Evolutionary conservation across 2,888 invertebrate species (phyloP).

Genomic region (Cartodere bifasciata): DNA sequence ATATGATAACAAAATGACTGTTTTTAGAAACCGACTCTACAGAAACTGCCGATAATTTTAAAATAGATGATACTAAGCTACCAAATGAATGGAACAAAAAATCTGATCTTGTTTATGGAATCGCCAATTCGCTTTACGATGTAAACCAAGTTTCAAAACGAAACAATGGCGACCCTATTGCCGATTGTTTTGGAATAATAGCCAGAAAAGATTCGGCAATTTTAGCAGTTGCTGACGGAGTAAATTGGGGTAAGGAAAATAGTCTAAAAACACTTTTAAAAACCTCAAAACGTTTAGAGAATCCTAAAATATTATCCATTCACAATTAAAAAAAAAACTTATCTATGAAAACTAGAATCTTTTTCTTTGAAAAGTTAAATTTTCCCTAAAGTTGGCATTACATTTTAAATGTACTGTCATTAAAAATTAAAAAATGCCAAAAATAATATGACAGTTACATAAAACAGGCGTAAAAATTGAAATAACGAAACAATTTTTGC

Average conservation of each 20-base stretch:
- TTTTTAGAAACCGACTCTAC: too few species aligned
- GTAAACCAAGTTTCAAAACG: slow-evolving; percentile 63
- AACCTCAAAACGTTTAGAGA: neutral
- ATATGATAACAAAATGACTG: too few species aligned
- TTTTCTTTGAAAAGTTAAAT: too few species aligned
- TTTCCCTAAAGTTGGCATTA: too few species aligned
- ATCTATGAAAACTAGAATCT: too few species aligned
- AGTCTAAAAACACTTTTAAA: neutral
- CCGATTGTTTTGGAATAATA: slow-evolving; percentile 74
- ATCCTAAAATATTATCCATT: neutral
- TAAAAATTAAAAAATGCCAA: too few species aligned
- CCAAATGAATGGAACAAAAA: slow-evolving; percentile 44
- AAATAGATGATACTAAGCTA: slow-evolving; percentile 23
- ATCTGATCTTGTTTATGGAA: slow-evolving; percentile 49
- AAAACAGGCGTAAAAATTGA: too few species aligned
- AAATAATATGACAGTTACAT: too few species aligned
- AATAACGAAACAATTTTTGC: too few species aligned
- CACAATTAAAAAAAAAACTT: too few species aligned
- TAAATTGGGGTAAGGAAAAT: slow-evolving; percentile 63
- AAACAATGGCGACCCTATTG: slow-evolving; percentile 67
- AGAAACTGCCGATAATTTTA: too few species aligned
- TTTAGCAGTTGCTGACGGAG: slow-evolving; percentile 76
- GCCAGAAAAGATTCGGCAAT: slow-evolving; percentile 60
- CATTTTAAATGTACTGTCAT: too few species aligned
- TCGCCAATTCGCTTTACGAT: slow-evolving; percentile 71